Evolutionary conservation across 2,797 vertebrate species (phyloP), one percentile per base, ranked within the genome.

Genomic region (Psittacula echo): DNA sequence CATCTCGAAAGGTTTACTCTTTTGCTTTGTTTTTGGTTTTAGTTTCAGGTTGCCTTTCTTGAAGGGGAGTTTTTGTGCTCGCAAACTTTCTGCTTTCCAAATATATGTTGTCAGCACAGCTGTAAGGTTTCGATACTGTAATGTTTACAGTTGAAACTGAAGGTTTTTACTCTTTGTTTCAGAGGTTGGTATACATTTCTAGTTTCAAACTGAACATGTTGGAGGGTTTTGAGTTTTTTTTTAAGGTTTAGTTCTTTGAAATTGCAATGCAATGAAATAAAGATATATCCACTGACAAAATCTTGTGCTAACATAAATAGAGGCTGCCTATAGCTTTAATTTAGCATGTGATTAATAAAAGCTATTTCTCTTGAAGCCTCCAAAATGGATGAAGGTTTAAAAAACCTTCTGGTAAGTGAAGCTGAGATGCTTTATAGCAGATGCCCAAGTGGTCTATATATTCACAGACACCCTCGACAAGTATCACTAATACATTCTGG

Each of bases 381-480:
- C 13, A 53, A 65, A 96, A 93, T 73, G 68, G 70, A 87, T 93
- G 90, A 82, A 86, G 48, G 67, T 42, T 95, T 87, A 83, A 73
- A 93, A 94, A 95, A 68, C 79, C 88, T 95, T 90, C 85, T 95
- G 80, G 71, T 94, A 73, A 91, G 71, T 56, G 87, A 86, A 85
- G 20, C 80, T 83, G 84, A 65, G 88, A 77, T 86, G 32, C 47
- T 94, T 91, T 56, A 83, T 70, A 88, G 89, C 89, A 95, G 68
- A 94, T 81, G 90, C 75, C 83, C 71, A 78, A 53, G 61, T 61
- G 56, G n/a, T 51, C 20, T 61, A 50, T 74, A 48, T 70, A 26
- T 68, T 85, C 85, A 75, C 89, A 81, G 76, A 74, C 53, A 77
- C 15, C 84, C 60, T 68, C 90, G 95, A 72, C 53, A 67, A 93